These are phyloP conservation scores for Rhynchotus rufescens DNA, from an alignment of 2,797 vertebrate species.

Conservation along the genomic window DNA sequence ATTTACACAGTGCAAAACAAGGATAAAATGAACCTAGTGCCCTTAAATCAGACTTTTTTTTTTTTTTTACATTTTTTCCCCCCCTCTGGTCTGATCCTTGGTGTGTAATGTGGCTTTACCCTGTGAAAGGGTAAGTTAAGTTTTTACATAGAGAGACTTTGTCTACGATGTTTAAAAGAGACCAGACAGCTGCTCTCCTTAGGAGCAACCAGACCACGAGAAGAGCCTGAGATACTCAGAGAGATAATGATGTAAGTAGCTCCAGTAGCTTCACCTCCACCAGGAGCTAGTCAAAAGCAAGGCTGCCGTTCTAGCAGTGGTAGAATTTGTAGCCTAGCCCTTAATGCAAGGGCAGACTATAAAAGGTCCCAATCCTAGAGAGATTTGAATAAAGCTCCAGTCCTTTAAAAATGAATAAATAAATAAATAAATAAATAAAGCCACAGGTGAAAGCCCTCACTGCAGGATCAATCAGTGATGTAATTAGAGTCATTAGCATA, in stretches of 20 bases:
- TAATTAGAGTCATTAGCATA: not conserved
- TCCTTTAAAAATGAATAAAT: too few relatives aligned
- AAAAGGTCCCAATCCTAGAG: not conserved
- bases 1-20: not conserved
- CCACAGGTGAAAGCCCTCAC: not conserved
- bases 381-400: not conserved
- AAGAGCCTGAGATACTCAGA: not conserved
- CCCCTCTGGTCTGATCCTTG: not conserved
- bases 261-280: constrained; percentile 36
- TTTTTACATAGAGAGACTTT: not conserved
- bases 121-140: not conserved
- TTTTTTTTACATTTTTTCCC: too few relatives aligned
- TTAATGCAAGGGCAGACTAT: not conserved
- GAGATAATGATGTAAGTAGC: not conserved
- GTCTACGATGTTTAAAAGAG: not conserved
- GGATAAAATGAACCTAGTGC: not conserved
- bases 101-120: not conserved
- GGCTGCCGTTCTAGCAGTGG: not conserved
- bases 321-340: constrained; percentile 20
- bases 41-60: not conserved
- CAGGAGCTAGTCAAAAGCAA: constrained; percentile 12
- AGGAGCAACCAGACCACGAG: constrained; percentile 30
- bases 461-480: not conserved
- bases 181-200: not conserved
- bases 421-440: too few relatives aligned